Evolutionary conservation across 2,888 invertebrate genomes (phyloP).

Genomic region (Augochlorella aurata): DNA sequence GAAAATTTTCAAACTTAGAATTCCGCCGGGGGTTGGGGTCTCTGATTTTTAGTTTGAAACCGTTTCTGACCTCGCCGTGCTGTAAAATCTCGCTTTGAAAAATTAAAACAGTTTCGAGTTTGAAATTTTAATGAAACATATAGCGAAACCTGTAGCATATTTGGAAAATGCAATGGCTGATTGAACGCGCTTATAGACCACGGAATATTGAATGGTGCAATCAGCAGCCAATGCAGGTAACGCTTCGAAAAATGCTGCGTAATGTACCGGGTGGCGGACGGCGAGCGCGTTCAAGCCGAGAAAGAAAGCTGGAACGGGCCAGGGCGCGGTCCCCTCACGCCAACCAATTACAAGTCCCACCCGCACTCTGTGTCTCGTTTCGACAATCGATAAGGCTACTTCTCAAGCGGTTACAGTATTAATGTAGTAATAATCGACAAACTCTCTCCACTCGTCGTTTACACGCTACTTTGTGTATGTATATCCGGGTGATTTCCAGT

Average conservation of each 20-base stretch:
- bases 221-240: background rate
- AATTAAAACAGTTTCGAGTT: too few relatives aligned
- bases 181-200: too few relatives aligned
- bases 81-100: too few relatives aligned
- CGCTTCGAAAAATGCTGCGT: too few relatives aligned
- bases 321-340: slow-evolving; percentile 34
- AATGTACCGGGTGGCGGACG: background rate
- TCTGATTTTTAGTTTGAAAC: background rate
- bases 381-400: slow-evolving; percentile 69
- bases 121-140: too few relatives aligned
- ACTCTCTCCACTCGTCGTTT: slow-evolving; percentile 40
- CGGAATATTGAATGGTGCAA: too few relatives aligned
- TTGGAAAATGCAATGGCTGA: too few relatives aligned
- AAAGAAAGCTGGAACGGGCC: slow-evolving; percentile 24
- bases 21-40: background rate
- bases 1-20: too few relatives aligned
- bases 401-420: slow-evolving; percentile 65
- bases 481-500: slow-evolving; percentile 38
- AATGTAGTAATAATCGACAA: slow-evolving; percentile 65
- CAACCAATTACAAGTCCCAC: slow-evolving; percentile 37
- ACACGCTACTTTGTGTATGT: slow-evolving; percentile 44
- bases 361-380: slow-evolving; percentile 30
- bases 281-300: slow-evolving; percentile 1
- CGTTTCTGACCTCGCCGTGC: too few relatives aligned
- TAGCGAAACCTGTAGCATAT: too few relatives aligned